Base-by-base conservation (phyloP, 2,888 invertebrate species). In the Nezara viridula region DNA sequence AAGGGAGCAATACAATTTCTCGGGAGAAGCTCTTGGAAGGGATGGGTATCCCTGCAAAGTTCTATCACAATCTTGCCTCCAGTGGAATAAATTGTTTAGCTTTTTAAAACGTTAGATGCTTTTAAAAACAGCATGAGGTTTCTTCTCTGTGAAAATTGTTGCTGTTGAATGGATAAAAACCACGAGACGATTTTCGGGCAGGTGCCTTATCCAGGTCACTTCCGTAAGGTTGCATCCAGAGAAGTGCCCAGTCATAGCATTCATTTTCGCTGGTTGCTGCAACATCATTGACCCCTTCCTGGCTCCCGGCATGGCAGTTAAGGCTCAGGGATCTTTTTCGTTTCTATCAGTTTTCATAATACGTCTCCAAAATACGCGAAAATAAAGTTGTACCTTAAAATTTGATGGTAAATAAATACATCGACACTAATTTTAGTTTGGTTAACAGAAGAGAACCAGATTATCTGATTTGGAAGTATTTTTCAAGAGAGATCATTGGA, bases 151-250 rank as follows among this genome's bases (percentile, higher is more conserved):
- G 60, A 37, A 73, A 73, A 73, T 73, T 1, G 19, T 73, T 32
- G 37, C 32, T 37, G 24, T 73, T 73, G 66, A 73, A 73, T 19
- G 19, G 21, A 0, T 21, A 19, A 6, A 73, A 37, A 73, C 0
- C 27, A 2, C 27, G 60, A 60, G 27, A 73, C 37, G 66, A 73
- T 73, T 37, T 32, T 73, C 32, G 66, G 66, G 16, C 66, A 6
- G 66, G 6, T 37, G 66, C 66, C 66, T 73, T 73, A 73, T 73
- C 66, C 21, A 37, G 66, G 66, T 37, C 66, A 73, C 66, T 73
- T 73, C 66, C 66, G 16, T 37, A 73, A 73, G 32, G 32, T 37
- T 21, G 66, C 19, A 12, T 16, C 19, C 19, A 27, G 14, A 73
- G 66, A 73, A 73, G 7, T 73, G 66, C 66, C 2, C 66, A 6